A percentile compares a stretch with the other conserved stretches of the same genome.
These are phyloP conservation scores for Gonioctena quinquepunctata DNA, from an alignment of 1,140 invertebrate genomes.

Conservation along the genomic window DNA sequence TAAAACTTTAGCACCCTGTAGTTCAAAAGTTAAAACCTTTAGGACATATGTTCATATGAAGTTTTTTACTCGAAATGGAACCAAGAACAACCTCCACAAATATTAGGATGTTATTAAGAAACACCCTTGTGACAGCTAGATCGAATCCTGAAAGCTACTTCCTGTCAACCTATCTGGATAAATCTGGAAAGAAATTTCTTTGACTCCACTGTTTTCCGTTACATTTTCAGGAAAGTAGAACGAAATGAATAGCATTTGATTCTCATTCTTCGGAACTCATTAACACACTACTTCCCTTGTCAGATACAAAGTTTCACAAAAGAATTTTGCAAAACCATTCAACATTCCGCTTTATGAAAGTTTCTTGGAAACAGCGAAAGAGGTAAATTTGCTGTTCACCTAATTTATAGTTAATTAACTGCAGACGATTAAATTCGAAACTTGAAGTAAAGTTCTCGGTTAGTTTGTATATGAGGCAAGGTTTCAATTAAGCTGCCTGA, in stretches of 20 bases:
- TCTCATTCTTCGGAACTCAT: background rate
- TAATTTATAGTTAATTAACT: constrained; percentile 12
- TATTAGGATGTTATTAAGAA: too few species aligned
- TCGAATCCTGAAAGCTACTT: too few species aligned
- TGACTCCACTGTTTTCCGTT: too few species aligned
- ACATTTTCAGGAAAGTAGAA: too few species aligned
- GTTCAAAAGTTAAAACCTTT: too few species aligned
- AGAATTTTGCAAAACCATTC: background rate
- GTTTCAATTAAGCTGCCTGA: background rate
- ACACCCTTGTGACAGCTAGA: too few species aligned
- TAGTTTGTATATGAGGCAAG: background rate
- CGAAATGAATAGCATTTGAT: background rate
- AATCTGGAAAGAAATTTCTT: too few species aligned
- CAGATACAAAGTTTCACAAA: background rate
- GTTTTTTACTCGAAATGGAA: too few species aligned
- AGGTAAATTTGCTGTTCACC: constrained; percentile 7
- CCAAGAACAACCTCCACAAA: too few species aligned
- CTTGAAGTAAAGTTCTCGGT: background rate
- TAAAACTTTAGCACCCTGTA: too few species aligned
- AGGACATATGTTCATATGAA: too few species aligned
- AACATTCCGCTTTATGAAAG: background rate
- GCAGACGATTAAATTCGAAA: background rate
- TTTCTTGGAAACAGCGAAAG: background rate
- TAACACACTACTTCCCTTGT: background rate
- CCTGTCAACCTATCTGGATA: too few species aligned